Evolutionary conservation across 2,113 vertebrate species (phyloP).

Genomic region (Drymodes brunneopygia): DNA sequence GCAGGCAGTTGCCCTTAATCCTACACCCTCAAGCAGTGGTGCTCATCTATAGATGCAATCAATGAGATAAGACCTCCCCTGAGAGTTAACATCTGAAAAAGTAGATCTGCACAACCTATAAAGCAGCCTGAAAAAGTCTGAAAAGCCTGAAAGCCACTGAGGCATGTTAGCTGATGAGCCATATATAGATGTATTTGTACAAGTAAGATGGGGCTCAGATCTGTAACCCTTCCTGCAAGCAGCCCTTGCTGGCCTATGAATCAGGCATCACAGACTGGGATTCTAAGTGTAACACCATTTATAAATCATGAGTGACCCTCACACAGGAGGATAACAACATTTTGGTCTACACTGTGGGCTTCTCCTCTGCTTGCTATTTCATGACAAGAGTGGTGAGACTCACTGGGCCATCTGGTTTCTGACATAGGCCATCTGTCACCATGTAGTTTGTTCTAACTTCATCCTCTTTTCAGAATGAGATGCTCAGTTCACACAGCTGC

Average conservation of each 20-base stretch:
- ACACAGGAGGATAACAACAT: background rate
- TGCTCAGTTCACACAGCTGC: conserved; percentile 14
- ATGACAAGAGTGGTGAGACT: background rate
- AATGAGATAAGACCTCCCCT: background rate
- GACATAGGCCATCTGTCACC: background rate
- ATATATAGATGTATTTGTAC: rapidly evolving
- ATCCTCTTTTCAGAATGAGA: background rate
- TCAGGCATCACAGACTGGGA: background rate
- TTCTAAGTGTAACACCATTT: background rate
- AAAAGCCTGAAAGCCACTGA: background rate
- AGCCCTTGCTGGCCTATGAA: background rate
- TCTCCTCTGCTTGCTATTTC: background rate
- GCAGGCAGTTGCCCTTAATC: background rate
- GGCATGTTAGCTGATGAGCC: background rate
- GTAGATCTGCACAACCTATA: background rate
- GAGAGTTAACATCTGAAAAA: background rate
- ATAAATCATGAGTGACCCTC: background rate
- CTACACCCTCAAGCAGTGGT: background rate
- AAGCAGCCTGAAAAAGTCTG: background rate
- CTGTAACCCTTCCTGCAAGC: background rate
- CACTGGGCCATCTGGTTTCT: conserved; percentile 14
- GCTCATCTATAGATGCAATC: background rate
- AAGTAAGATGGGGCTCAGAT: background rate
- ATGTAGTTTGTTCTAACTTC: background rate
- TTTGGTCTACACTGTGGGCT: background rate